Conservation (phyloP, 2,113 vertebrate genomes). For the Saiga tatarica region DNA sequence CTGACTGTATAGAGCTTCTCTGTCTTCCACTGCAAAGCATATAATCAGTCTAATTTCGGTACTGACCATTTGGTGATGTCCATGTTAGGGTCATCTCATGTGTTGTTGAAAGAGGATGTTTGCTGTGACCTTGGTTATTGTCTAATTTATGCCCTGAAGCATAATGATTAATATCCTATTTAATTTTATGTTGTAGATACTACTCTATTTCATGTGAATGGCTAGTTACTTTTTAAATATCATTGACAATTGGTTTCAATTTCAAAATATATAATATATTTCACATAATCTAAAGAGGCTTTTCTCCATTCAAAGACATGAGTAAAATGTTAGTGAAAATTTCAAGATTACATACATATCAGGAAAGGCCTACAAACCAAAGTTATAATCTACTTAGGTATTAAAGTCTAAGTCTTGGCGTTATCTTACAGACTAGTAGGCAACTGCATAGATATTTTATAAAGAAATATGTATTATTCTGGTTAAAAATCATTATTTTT, state of each 20-base stretch:
- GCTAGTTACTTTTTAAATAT: conserved; percentile 50
- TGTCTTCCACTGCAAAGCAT: neutral
- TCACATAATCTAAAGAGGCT: neutral
- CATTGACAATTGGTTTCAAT: conserved; percentile 37
- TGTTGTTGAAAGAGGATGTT: neutral
- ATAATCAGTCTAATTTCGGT: neutral
- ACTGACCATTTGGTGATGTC: neutral
- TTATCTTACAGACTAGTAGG: neutral
- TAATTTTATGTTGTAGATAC: conserved; percentile 56
- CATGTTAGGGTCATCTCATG: neutral
- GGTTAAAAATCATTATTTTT: neutral
- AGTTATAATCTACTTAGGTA: neutral
- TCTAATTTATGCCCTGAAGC: conserved; percentile 44
- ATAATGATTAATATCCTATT: conserved; percentile 52
- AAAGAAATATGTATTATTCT: neutral
- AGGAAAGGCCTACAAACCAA: neutral
- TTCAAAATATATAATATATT: conserved; percentile 24
- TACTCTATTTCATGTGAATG: conserved; percentile 53
- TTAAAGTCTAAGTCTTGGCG: neutral
- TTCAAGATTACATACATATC: neutral
- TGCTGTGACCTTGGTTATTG: neutral
- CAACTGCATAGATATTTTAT: neutral
- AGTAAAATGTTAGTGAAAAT: neutral
- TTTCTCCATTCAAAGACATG: conserved; percentile 2
- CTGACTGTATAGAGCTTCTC: neutral